Conservation (phyloP, 35 echinoderm and acorn worm species). For the Diadema setosum region DNA sequence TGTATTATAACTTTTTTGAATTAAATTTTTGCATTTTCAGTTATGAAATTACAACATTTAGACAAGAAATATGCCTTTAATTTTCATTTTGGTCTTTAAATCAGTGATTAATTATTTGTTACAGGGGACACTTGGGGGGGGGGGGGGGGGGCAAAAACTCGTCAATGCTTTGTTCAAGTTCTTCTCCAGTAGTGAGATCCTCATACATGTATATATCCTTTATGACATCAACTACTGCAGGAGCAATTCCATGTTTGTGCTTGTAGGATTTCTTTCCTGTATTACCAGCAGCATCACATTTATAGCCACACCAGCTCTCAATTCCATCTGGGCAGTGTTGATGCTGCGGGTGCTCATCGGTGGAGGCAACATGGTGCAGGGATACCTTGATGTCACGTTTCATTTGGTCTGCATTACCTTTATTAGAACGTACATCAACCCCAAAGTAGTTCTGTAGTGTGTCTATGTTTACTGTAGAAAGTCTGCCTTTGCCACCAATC, state of each 20-base stretch:
- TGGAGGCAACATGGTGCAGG: constrained; percentile 26
- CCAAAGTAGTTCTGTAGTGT: constrained; percentile 51
- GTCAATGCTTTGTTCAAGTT: no score
- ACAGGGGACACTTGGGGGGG: no score
- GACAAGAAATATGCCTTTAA: no score
- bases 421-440: constrained; percentile 34
- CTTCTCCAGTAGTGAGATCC: constrained; percentile 8
- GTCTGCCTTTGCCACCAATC: constrained; percentile 32
- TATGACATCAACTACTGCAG: background rate
- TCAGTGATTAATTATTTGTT: no score
- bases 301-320: background rate
- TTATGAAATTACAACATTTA: no score
- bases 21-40: no score
- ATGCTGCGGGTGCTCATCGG: constrained; percentile 8
- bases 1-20: no score
- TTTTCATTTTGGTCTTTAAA: no score
- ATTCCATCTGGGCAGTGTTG: constrained; percentile 7
- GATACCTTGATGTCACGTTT: constrained; percentile 18
- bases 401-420: constrained; percentile 36
- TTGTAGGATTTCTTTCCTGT: background rate
- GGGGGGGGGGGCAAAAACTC: no score
- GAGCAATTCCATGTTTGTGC: background rate
- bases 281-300: background rate
- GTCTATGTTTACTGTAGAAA: constrained; percentile 38
- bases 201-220: background rate